phyloP scores from a whole-genome alignment of 2,888 invertebrate species.

The Dusona sp. region DNA sequence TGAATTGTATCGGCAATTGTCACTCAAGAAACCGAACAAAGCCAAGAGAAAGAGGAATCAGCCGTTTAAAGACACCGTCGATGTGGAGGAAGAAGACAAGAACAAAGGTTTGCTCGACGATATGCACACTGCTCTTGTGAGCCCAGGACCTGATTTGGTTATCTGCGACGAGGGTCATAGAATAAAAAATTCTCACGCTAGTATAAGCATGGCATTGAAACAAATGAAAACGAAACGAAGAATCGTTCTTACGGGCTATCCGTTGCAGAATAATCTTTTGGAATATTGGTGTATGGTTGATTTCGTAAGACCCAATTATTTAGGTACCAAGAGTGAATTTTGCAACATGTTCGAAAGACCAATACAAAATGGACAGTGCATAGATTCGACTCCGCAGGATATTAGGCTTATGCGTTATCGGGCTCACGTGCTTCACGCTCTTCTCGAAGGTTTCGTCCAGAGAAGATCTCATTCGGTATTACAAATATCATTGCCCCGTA shows the following conservation, averaged over 20 bases:
- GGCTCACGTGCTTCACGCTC: slow-evolving; percentile 97
- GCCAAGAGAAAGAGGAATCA: slow-evolving; percentile 86
- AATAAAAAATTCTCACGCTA: slow-evolving; percentile 99
- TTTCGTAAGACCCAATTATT: slow-evolving; percentile 98
- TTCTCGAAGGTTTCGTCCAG: slow-evolving; percentile 98
- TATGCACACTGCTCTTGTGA: slow-evolving; percentile 93
- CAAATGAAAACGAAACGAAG: slow-evolving; percentile 97
- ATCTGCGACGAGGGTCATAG: slow-evolving; percentile 99
- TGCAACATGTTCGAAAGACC: slow-evolving; percentile 99
- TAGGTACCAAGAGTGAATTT: slow-evolving; percentile 98
- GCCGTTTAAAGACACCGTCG: slow-evolving; percentile 85
- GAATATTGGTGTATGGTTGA: slow-evolving; percentile 99
- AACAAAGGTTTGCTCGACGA: slow-evolving; percentile 92
- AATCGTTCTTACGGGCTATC: slow-evolving; percentile 98
- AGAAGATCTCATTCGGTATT: slow-evolving; percentile 97
- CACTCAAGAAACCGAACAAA: slow-evolving; percentile 90
- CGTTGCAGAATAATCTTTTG: slow-evolving; percentile 97
- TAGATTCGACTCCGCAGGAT: slow-evolving; percentile 98
- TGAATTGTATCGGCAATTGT: slow-evolving; percentile 96
- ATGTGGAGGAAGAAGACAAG: slow-evolving; percentile 87
- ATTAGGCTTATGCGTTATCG: slow-evolving; percentile 97
- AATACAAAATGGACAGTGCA: slow-evolving; percentile 99
- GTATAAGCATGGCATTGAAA: slow-evolving; percentile 97
- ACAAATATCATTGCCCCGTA: slow-evolving; percentile 96
- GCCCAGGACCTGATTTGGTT: slow-evolving; percentile 96